Conservation (phyloP, 2,113 vertebrate genomes). For the Nannobrachium achirus region DNA sequence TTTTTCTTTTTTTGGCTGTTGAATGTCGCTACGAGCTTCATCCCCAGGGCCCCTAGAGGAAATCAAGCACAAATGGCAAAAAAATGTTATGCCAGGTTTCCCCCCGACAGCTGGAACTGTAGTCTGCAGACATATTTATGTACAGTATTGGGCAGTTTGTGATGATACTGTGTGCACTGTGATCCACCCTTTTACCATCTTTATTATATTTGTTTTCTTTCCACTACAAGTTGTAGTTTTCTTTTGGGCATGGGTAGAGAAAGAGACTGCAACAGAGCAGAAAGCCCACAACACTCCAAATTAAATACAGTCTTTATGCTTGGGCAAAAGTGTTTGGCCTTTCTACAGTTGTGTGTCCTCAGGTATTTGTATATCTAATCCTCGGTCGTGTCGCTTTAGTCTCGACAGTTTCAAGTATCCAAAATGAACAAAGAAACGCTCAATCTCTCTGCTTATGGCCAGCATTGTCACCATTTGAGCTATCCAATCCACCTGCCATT, state of each 20-base stretch:
- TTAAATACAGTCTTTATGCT: no score
- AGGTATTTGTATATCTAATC: not conserved
- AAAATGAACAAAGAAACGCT: not conserved
- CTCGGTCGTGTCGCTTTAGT: not conserved
- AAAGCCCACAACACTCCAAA: no score
- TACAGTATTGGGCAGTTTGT: not conserved
- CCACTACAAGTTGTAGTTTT: not conserved
- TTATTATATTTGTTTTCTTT: not conserved
- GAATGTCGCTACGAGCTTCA: conserved; percentile 39
- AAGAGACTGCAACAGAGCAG: no score
- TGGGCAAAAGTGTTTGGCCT: no score
- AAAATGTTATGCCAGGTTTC: conserved; percentile 25
- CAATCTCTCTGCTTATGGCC: no score
- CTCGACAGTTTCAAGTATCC: not conserved
- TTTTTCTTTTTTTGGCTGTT: conserved; percentile 50
- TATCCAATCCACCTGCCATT: no score
- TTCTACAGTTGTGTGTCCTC: not conserved
- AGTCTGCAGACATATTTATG: not conserved
- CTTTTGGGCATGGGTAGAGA: no score
- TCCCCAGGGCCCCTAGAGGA: conserved; percentile 67
- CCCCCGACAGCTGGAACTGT: conserved; percentile 40
- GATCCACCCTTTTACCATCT: not conserved
- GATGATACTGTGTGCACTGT: conserved; percentile 9
- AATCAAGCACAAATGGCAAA: conserved; percentile 49
- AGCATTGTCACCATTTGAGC: no score